These are phyloP conservation scores for Dasyornis broadbenti DNA, from an alignment of 2,113 vertebrate species.

Conservation along the genomic window DNA sequence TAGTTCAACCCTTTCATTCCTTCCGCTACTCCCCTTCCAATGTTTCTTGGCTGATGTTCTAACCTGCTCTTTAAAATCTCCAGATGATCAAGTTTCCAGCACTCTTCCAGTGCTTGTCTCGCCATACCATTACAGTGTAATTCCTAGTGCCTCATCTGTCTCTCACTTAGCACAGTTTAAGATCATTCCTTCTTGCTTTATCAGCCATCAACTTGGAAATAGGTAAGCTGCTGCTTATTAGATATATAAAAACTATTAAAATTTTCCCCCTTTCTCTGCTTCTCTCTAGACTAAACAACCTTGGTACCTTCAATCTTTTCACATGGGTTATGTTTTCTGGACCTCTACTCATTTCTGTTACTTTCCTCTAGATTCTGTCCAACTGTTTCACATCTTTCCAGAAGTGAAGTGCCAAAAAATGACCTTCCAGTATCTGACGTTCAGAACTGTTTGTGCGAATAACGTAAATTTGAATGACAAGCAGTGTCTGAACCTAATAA, in stretches of 20 bases:
- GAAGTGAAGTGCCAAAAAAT: neutral
- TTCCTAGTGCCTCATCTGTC: neutral
- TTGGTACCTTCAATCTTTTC: neutral
- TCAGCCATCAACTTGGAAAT: neutral
- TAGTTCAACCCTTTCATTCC: neutral
- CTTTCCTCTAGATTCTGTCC: conserved; percentile 20
- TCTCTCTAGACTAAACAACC: conserved; percentile 31
- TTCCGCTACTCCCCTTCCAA: accelerated
- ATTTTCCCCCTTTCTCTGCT: neutral
- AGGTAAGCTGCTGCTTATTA: neutral
- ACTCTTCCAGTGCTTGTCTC: neutral
- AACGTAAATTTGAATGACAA: neutral
- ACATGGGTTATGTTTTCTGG: neutral
- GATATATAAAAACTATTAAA: neutral
- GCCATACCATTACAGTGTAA: neutral
- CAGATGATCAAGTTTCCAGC: neutral
- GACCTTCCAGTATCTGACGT: neutral
- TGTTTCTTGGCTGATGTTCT: neutral
- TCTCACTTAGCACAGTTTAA: neutral
- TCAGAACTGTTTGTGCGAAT: neutral
- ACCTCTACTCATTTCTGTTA: neutral
- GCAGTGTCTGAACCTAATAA: neutral
- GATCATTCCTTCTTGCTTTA: neutral
- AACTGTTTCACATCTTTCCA: conserved; percentile 11
- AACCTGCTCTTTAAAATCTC: neutral